These are phyloP conservation scores for Triplophysa rosa DNA, from an alignment of 2,113 vertebrate genomes.

Conservation along the genomic window DNA sequence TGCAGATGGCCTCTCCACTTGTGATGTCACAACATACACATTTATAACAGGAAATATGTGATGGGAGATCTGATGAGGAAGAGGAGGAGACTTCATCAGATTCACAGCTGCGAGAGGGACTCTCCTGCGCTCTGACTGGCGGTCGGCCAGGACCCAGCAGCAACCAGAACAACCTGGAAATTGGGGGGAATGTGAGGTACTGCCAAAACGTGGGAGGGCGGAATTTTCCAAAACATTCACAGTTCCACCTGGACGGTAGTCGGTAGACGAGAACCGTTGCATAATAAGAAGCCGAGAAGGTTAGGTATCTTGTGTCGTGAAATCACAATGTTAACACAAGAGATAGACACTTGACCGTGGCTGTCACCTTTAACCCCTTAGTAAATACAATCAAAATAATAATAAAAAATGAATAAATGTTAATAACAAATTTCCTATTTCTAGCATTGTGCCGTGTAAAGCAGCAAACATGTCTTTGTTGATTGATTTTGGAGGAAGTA, in stretches of 20 bases:
- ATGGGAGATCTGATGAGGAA: constrained; percentile 72
- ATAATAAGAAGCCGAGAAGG: constrained; percentile 45
- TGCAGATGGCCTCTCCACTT: constrained; percentile 83
- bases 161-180: constrained; percentile 58
- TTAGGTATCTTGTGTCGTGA: constrained; percentile 22
- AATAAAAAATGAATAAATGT: too few species aligned
- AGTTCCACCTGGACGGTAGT: constrained; percentile 27
- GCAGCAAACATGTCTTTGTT: too few species aligned
- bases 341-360: constrained; percentile 10
- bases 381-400: neutral
- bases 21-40: constrained; percentile 76
- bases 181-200: constrained; percentile 52
- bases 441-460: too few species aligned
- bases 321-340: constrained; percentile 13
- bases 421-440: too few species aligned
- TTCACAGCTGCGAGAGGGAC: constrained; percentile 57
- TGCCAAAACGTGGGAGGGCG: constrained; percentile 55
- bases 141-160: constrained; percentile 66
- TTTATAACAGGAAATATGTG: constrained; percentile 75
- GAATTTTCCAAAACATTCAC: constrained; percentile 61
- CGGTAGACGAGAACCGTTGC: constrained; percentile 37
- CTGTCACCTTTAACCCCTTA: constrained; percentile 37
- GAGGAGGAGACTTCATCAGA: constrained; percentile 68
- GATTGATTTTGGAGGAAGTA: neutral
- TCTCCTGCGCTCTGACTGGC: constrained; percentile 64